Evolutionary conservation across 2,797 vertebrate species (phyloP).

Genomic region (Adrianichthys oophorus): DNA sequence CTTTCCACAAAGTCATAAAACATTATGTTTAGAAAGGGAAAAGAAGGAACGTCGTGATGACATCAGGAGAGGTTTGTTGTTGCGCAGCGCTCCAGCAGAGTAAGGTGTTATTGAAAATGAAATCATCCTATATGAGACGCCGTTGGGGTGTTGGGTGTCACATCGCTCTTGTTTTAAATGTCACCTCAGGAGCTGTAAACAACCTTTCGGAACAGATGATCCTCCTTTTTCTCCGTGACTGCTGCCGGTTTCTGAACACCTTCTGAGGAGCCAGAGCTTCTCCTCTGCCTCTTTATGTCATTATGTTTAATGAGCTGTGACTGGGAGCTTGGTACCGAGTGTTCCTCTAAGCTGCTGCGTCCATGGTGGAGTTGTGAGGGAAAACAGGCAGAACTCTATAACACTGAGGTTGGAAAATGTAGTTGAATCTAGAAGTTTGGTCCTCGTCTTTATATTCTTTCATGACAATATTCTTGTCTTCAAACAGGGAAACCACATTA

Average conservation of each 20-base stretch:
- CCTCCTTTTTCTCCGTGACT: slow-evolving; percentile 1
- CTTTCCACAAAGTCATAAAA: slow-evolving; percentile 74
- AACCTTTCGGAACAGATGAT: slow-evolving; percentile 12
- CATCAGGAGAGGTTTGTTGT: slow-evolving; percentile 57
- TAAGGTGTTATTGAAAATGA: slow-evolving; percentile 32
- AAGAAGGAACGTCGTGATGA: slow-evolving; percentile 44
- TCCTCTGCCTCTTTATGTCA: slow-evolving; percentile 36
- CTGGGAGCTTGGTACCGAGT: slow-evolving; percentile 16
- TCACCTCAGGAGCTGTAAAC: slow-evolving; percentile 21
- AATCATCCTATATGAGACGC: slow-evolving; percentile 22
- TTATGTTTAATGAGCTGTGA: slow-evolving; percentile 34
- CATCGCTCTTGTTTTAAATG: slow-evolving; percentile 9
- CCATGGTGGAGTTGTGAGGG: background rate
- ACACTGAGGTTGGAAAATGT: no score
- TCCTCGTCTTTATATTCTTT: no score
- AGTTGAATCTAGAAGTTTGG: no score
- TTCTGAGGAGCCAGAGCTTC: slow-evolving; percentile 17
- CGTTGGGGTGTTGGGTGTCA: slow-evolving; percentile 17
- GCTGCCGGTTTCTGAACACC: slow-evolving; percentile 26
- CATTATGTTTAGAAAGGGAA: slow-evolving; percentile 47
- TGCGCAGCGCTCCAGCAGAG: slow-evolving; percentile 42
- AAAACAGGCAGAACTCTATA: background rate
- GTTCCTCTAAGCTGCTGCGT: slow-evolving; percentile 22
- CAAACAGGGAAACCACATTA: no score
- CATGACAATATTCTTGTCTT: no score